Percentiles rank a stretch among this genome's conserved stretches.
phyloP scores from a whole-genome alignment of 2,888 invertebrate genomes.

The Diaprepes abbreviatus region DNA sequence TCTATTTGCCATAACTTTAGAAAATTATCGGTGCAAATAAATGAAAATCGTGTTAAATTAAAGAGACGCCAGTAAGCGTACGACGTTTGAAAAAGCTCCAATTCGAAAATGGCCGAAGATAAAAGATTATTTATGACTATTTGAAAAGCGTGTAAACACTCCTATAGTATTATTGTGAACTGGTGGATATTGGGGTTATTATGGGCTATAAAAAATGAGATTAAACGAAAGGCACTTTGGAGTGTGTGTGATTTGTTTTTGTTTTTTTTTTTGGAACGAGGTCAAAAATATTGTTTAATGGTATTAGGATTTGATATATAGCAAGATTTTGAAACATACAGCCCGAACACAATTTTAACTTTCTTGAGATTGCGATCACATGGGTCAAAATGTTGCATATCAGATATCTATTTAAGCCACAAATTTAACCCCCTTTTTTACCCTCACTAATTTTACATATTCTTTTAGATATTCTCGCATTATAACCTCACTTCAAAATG shows the following conservation, averaged over 20 bases:
- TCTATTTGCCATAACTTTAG: not conserved
- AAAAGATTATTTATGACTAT: conserved; percentile 26
- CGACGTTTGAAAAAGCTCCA: conserved; percentile 14
- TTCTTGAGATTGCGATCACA: too few species aligned
- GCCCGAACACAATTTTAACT: too few species aligned
- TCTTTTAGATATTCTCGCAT: too few species aligned
- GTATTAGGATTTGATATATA: not conserved
- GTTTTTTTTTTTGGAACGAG: not conserved
- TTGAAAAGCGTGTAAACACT: conserved; percentile 24
- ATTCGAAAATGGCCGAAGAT: conserved; percentile 19
- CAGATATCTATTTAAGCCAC: too few species aligned
- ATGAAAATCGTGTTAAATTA: conserved; percentile 20
- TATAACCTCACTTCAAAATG: too few species aligned
- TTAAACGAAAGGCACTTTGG: conserved; percentile 13
- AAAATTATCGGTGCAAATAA: conserved; percentile 18
- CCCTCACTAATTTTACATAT: too few species aligned
- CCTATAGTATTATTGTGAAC: conserved; percentile 21
- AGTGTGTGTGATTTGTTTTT: not conserved
- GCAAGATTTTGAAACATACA: too few species aligned
- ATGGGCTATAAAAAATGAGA: conserved; percentile 6
- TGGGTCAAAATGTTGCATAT: too few species aligned
- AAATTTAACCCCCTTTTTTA: too few species aligned
- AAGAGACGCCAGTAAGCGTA: conserved; percentile 8
- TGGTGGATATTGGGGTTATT: conserved; percentile 16
- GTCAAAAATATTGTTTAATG: conserved; percentile 2